Evolutionary conservation across 2,113 vertebrate genomes (phyloP).

Genomic region (Bambusicola thoracicus): DNA sequence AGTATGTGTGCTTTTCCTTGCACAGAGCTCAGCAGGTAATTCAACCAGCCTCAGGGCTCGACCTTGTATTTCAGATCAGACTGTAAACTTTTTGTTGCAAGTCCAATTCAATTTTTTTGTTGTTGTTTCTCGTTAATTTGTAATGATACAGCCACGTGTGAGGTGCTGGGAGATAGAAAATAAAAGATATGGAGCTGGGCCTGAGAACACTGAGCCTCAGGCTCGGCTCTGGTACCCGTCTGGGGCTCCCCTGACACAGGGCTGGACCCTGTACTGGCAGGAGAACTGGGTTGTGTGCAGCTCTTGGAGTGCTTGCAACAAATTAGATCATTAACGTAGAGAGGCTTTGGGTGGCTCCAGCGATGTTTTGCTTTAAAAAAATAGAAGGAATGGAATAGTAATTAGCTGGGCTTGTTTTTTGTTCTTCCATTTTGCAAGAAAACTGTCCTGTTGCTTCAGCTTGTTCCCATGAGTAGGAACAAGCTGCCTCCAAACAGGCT

Average conservation of each 20-base stretch:
- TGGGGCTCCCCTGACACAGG: not conserved
- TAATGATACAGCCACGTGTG: not conserved
- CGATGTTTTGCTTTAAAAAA: not conserved
- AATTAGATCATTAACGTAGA: not conserved
- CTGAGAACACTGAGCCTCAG: not conserved
- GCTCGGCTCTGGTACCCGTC: not conserved
- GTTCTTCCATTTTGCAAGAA: conserved; percentile 34
- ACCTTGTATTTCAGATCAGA: not conserved
- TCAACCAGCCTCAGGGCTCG: not conserved
- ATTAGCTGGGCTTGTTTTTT: conserved; percentile 6
- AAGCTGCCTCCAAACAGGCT: not conserved
- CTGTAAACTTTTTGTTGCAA: not conserved
- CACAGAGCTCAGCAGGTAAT: not conserved
- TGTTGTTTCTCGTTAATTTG: conserved; percentile 7
- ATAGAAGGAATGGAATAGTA: not conserved
- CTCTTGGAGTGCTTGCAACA: not conserved
- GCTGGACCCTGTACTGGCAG: not conserved
- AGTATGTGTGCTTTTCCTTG: not conserved
- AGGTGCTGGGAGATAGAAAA: not conserved
- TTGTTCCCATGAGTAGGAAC: not conserved
- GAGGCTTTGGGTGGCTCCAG: not conserved
- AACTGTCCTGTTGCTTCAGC: not conserved
- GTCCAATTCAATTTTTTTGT: not conserved
- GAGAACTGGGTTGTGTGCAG: accelerated
- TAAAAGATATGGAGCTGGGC: not conserved